phyloP scores from a whole-genome alignment of 2,797 vertebrate species.

The Phoeniculus purpureus region DNA sequence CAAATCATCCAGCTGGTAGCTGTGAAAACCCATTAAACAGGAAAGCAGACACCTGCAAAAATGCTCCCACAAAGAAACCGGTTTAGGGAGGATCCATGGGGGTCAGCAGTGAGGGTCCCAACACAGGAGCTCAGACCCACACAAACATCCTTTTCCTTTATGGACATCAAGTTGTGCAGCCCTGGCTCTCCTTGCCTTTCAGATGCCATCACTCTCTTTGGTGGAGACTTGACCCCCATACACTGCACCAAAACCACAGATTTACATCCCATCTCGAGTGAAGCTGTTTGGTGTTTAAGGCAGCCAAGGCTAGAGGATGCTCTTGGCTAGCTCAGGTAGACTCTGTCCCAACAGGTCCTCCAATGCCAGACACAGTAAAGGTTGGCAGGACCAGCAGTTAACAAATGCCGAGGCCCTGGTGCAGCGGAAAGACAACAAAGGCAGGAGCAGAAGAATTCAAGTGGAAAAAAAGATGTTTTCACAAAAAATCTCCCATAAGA shows the following conservation, averaged over 20 bases:
- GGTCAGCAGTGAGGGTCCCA: neutral
- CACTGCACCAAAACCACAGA: neutral
- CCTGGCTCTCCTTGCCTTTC: neutral
- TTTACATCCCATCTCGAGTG: too few species aligned
- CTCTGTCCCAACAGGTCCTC: neutral
- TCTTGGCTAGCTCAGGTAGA: neutral
- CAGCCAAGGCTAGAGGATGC: neutral
- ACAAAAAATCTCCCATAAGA: neutral
- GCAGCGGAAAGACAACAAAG: neutral
- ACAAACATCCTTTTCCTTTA: neutral
- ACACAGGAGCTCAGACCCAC: fast-evolving
- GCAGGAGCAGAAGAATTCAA: neutral
- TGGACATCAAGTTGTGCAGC: neutral
- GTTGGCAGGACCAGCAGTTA: neutral
- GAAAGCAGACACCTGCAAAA: neutral
- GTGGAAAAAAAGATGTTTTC: neutral
- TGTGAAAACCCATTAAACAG: neutral
- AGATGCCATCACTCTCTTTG: fast-evolving
- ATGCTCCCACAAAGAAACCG: neutral
- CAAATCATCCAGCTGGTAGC: neutral
- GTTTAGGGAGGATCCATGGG: neutral
- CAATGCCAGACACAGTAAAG: neutral
- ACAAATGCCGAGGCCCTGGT: neutral
- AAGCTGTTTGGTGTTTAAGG: neutral
- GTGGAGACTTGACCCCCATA: neutral